A percentile compares a stretch with the other conserved stretches of the same genome.
These are phyloP conservation scores for Pelecanoides urinatrix DNA, from an alignment of 2,113 vertebrate genomes.

Conservation along the genomic window DNA sequence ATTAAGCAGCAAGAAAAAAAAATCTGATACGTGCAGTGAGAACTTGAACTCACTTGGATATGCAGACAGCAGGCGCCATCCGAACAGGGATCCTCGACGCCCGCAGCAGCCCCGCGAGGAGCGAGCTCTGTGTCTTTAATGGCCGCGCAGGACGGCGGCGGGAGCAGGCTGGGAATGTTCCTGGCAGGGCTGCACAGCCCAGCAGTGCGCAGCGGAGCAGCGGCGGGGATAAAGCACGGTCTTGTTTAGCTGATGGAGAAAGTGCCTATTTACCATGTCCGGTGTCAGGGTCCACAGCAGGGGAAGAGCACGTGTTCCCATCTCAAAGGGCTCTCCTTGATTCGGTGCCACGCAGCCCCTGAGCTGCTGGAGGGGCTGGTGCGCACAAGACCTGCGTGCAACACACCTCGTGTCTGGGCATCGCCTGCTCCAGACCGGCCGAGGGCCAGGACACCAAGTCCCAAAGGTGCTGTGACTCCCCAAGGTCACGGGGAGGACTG, in stretches of 20 bases:
- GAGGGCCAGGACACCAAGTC: not conserved
- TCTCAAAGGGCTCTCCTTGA: not conserved
- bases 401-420: accelerated
- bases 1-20: not conserved
- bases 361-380: not conserved
- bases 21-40: not conserved
- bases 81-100: not conserved
- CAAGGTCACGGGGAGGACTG: not conserved
- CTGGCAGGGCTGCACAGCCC: conserved; percentile 16
- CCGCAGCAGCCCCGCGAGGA: not conserved
- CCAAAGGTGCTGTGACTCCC: not conserved
- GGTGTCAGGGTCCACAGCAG: not conserved
- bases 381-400: not conserved
- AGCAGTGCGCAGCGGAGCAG: not conserved
- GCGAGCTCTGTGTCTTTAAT: not conserved
- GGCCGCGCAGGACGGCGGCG: accelerated
- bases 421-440: not conserved
- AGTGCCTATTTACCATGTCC: not conserved
- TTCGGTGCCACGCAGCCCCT: not conserved
- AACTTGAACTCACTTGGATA: not conserved
- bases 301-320: not conserved
- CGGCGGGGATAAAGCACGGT: not conserved
- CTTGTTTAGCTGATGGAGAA: not conserved
- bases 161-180: not conserved
- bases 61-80: not conserved